phyloP scores from a whole-genome alignment of 2,888 invertebrate genomes.

The Cerastis leucographa region DNA sequence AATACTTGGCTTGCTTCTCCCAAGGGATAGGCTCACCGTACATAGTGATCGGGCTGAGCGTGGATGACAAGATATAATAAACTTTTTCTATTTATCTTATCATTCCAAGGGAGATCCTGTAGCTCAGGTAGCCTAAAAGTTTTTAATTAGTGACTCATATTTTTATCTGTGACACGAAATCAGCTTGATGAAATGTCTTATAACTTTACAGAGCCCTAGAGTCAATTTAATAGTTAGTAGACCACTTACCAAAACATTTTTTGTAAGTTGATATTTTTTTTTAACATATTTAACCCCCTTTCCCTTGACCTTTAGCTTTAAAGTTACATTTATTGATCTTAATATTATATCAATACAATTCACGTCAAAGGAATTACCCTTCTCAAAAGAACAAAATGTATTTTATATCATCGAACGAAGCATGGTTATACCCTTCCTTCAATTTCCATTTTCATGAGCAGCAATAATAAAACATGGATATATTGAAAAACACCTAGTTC shows the following conservation, averaged over 20 bases:
- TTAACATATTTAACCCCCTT: too few relatives aligned
- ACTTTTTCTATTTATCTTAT: background rate
- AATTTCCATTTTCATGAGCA: constrained; percentile 61
- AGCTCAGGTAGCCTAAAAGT: background rate
- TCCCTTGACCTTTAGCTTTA: too few relatives aligned
- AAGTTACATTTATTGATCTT: constrained; percentile 8
- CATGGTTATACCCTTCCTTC: constrained; percentile 36
- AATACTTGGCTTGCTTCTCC: too few relatives aligned
- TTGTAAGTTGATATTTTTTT: too few relatives aligned
- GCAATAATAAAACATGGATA: constrained; percentile 24
- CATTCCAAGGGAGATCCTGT: background rate
- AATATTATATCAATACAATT: background rate
- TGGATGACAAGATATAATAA: too few relatives aligned
- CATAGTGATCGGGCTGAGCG: too few relatives aligned
- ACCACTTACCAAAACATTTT: background rate
- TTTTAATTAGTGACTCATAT: background rate
- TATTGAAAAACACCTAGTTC: constrained; percentile 49
- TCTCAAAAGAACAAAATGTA: constrained; percentile 35
- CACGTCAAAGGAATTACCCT: constrained; percentile 24
- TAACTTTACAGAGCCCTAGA: background rate
- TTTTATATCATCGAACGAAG: constrained; percentile 27
- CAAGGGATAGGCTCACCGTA: too few relatives aligned
- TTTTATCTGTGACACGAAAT: background rate
- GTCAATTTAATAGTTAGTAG: background rate
- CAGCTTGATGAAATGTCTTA: background rate